Evolutionary conservation across 2,797 vertebrate species (phyloP).

Genomic region (Xyrichtys novacula): DNA sequence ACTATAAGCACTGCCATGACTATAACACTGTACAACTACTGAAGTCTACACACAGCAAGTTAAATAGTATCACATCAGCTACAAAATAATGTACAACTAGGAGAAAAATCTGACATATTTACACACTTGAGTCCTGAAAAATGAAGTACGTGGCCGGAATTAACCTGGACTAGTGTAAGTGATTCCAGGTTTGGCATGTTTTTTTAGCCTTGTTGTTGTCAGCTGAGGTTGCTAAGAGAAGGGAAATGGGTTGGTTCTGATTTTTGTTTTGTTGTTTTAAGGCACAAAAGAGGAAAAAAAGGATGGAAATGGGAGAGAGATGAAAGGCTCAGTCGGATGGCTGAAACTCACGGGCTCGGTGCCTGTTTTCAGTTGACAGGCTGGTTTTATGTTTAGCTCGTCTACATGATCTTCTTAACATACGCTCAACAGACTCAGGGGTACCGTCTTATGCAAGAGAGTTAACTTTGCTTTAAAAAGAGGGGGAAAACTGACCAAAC

Average conservation of each 20-base stretch:
- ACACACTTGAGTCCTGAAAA: conserved; percentile 60
- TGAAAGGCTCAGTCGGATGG: conserved; percentile 1
- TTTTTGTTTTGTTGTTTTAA: conserved; percentile 46
- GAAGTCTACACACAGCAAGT: conserved; percentile 66
- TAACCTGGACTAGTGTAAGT: conserved; percentile 17
- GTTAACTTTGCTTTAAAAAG: background rate
- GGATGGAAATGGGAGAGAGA: conserved; percentile 2
- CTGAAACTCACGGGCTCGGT: conserved; percentile 5
- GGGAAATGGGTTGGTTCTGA: conserved; percentile 1
- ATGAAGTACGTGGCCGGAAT: conserved; percentile 36
- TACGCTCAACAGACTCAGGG: conserved; percentile 20
- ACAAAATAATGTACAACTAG: conserved; percentile 66
- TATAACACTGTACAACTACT: conserved; percentile 67
- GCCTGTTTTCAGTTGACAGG: conserved; percentile 31
- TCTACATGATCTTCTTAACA: conserved; percentile 22
- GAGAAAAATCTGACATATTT: conserved; percentile 64
- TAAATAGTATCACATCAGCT: conserved; percentile 64
- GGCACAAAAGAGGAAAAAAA: conserved; percentile 37
- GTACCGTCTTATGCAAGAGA: conserved; percentile 47
- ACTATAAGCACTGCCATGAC: conserved; percentile 52
- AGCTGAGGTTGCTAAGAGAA: conserved; percentile 17
- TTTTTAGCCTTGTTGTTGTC: conserved; percentile 11
- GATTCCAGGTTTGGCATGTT: background rate
- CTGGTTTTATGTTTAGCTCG: conserved; percentile 41
- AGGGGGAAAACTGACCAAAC: background rate